These are phyloP conservation scores for Pandemis heparana DNA, from an alignment of 2,888 invertebrate genomes.

Conservation along the genomic window DNA sequence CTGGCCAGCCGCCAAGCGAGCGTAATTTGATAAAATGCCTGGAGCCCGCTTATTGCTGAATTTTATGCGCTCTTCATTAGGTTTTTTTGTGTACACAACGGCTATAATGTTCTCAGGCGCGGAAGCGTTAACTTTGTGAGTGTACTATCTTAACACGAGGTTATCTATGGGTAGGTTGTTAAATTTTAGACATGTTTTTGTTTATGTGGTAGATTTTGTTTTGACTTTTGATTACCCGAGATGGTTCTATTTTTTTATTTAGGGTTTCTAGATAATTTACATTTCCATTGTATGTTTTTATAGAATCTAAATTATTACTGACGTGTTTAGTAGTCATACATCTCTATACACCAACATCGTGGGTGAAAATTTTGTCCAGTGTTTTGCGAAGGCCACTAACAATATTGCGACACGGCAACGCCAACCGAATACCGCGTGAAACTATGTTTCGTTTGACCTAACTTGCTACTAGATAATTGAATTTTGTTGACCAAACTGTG, in stretches of 20 bases:
- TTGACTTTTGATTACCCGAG: too few species aligned
- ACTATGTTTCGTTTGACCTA: conserved; percentile 27
- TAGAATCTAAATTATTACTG: too few species aligned
- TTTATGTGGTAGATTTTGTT: background rate
- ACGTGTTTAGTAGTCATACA: background rate
- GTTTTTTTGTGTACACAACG: conserved; percentile 48
- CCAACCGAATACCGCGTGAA: conserved; percentile 36
- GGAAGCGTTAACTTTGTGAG: conserved; percentile 11
- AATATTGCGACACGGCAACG: conserved; percentile 29
- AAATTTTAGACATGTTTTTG: background rate
- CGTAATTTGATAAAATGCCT: conserved; percentile 79
- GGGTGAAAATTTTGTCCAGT: conserved; percentile 15
- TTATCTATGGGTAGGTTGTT: conserved; percentile 3
- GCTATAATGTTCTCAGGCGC: conserved; percentile 25
- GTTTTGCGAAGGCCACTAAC: conserved; percentile 24
- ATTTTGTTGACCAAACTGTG: conserved; percentile 36
- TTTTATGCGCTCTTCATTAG: conserved; percentile 56
- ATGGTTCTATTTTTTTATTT: too few species aligned
- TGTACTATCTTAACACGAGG: background rate
- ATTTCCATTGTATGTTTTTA: too few species aligned
- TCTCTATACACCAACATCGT: background rate
- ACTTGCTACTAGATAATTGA: conserved; percentile 36
- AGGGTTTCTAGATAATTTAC: too few species aligned
- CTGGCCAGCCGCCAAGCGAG: conserved; percentile 65
- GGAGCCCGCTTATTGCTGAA: conserved; percentile 55